Evolutionary conservation across 2,888 invertebrate species (phyloP), one percentile per base, ranked within the genome.

Genomic region (Cylindroiulus punctatus): DNA sequence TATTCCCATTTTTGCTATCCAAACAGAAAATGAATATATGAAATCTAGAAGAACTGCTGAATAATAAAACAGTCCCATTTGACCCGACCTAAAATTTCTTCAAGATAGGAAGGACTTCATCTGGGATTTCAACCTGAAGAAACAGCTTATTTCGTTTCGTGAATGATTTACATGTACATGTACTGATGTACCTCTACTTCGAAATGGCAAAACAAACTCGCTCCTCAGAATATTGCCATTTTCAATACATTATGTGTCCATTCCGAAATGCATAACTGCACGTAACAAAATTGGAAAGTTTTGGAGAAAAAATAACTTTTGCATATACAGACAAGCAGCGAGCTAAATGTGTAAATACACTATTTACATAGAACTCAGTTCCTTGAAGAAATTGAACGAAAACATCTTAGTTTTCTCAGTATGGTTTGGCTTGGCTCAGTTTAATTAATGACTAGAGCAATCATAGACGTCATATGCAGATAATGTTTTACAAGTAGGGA

Each of bases 21-120:
- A 65, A 65, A 65, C 8, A 65, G 65, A 65, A 65, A 65, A 65
- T 65, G 65, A 26, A 65, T 65, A 65, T 26, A 65, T 8, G 26
- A 26, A 65, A 10, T 8, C 26, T 26, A n/a, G 52, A 52, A 65
- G 65, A 65, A 65, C 65, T 65, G 65, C 26, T 65, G 65, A 65
- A 65, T 65, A 65, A 65, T 65, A 65, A 65, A 65, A 65, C 8
- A 65, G 65, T 26, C 65, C 65, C 65, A 65, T 65, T 65, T 65
- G 65, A 65, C 65, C 65, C 22, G 65, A 65, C 65, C 65, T 65
- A 65, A 65, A 1, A 65, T 65, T 65, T 65, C 26, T 26, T 26
- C 22, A 26, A 26, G 8, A 26, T 22, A 10, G 65, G 26, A 65
- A 65, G 65, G 65, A 65, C 26, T 26, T 65, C 65, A 65, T 65